Conservation (phyloP, 37 sponge, comb jelly and placozoan species). For the Geodia barretti region DNA sequence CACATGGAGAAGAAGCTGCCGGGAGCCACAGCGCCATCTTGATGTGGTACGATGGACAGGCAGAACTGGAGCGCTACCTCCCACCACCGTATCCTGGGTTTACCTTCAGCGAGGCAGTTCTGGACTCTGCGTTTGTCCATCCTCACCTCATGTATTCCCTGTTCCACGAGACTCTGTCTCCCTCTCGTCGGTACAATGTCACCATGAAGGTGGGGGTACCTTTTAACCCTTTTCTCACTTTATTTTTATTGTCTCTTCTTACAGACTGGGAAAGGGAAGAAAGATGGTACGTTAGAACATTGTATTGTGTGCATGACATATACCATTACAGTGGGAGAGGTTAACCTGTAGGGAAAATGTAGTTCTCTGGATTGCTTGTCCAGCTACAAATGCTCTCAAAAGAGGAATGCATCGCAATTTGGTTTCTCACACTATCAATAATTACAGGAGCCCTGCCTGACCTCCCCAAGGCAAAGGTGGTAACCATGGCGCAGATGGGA, state of each 20-base stretch:
- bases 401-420: no score
- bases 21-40: constrained; percentile 23
- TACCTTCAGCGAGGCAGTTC: not conserved
- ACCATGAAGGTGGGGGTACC: constrained; percentile 44
- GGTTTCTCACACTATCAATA: no score
- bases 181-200: constrained; percentile 17
- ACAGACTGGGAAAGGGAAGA: no score
- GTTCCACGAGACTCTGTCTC: constrained; percentile 58
- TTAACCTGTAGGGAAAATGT: no score
- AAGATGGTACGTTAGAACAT: no score
- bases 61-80: constrained; percentile 44
- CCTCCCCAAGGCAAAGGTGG: not conserved
- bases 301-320: no score
- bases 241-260: no score
- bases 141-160: constrained; percentile 57
- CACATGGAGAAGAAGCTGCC: not conserved
- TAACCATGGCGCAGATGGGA: not conserved
- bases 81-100: constrained; percentile 11
- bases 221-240: no score
- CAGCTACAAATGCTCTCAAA: no score
- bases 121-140: constrained; percentile 38
- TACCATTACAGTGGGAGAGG: no score
- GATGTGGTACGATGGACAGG: constrained; percentile 34
- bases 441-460: no score
- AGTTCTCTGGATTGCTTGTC: no score